Evolutionary conservation across 2,113 vertebrate genomes (phyloP).

Genomic region (Sturnus vulgaris): DNA sequence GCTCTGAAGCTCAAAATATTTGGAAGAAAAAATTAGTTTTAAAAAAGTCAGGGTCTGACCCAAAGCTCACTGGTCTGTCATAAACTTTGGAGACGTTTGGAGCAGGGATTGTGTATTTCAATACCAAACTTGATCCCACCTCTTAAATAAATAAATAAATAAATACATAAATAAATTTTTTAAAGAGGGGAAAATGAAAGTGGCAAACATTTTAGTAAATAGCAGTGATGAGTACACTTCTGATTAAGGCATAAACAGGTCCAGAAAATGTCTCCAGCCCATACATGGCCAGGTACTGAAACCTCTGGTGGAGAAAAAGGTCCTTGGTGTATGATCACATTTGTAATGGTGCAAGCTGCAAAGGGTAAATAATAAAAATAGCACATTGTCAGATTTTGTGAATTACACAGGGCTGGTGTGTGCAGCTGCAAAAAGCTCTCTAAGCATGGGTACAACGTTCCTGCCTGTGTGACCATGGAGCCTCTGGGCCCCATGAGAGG

Average conservation of each 20-base stretch:
- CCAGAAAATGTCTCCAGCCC: constrained; percentile 22
- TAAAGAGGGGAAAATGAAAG: too few relatives aligned
- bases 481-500: rapidly evolving
- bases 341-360: background rate
- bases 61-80: background rate
- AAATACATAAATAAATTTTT: too few relatives aligned
- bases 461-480: rapidly evolving
- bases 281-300: background rate
- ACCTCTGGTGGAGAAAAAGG: background rate
- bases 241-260: background rate
- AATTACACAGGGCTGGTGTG: background rate
- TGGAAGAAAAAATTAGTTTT: background rate
- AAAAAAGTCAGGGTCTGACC: background rate
- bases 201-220: background rate
- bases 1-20: background rate
- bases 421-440: background rate
- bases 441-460: rapidly evolving
- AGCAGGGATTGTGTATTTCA: background rate
- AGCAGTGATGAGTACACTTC: background rate
- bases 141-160: background rate
- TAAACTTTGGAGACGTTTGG: background rate
- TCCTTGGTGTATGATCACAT: background rate
- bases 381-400: background rate
- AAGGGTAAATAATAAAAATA: background rate
- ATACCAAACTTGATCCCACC: background rate